A percentile compares a stretch with the other conserved stretches of the same genome.
These are phyloP conservation scores for Spilarctia lutea DNA, from an alignment of 2,888 invertebrate species.

Conservation along the genomic window DNA sequence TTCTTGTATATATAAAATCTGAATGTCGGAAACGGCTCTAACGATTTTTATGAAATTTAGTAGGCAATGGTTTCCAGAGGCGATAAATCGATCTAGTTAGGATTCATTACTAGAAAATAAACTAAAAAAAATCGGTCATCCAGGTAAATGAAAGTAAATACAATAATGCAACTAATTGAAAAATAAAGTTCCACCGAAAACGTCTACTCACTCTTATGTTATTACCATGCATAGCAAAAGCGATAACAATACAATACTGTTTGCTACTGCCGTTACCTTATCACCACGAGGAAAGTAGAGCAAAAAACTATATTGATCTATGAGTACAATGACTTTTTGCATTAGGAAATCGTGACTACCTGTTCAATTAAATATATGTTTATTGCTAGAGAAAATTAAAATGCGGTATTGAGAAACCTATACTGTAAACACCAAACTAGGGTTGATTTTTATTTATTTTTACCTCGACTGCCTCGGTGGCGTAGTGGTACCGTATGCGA, in stretches of 20 bases:
- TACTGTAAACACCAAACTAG: not conserved
- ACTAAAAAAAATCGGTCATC: no score
- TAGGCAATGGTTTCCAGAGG: no score
- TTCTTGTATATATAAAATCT: no score
- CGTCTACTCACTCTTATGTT: conserved; percentile 13
- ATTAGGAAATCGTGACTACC: conserved; percentile 17
- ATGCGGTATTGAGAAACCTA: not conserved
- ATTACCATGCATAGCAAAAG: conserved; percentile 13
- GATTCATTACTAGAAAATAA: no score
- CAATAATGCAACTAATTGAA: not conserved
- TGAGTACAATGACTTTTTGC: conserved; percentile 23
- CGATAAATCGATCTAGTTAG: no score
- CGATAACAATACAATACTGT: conserved; percentile 24
- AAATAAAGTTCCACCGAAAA: not conserved
- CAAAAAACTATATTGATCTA: conserved; percentile 26
- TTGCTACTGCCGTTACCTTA: conserved; percentile 20
- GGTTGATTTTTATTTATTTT: not conserved
- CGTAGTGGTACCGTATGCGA: no score
- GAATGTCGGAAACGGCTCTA: no score
- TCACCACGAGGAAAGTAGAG: conserved; percentile 21
- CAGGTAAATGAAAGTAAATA: not conserved
- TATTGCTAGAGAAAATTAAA: not conserved
- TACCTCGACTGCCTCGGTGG: no score
- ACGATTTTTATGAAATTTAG: no score
- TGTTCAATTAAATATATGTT: not conserved